Evolutionary conservation across 2,888 invertebrate species (phyloP), one percentile per base, ranked within the genome.

Genomic region (Hirudinaria manillensis): DNA sequence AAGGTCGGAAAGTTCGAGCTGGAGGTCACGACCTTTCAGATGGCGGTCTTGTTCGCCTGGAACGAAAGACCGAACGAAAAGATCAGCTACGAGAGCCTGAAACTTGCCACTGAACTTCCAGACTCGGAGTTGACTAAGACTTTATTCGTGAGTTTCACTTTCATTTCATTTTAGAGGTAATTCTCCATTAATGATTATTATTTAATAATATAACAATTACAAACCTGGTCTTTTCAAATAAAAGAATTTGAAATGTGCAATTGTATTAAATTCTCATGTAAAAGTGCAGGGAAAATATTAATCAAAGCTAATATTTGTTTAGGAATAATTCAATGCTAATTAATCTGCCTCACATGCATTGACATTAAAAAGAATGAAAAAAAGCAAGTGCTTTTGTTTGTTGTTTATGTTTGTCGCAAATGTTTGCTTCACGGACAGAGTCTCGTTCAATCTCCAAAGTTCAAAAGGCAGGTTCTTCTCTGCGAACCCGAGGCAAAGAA

Each of bases 1-100:
- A 90, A 91, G 80, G 90, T 93, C 75, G 98, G 86, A 4, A 90
- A 93, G 81, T 99, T 93, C 87, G 99, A 99, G 87, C 88, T 99
- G 81, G 99, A 99, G 85, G 97, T 99, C 7, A 99, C 98, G 21
- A 98, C 99, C 36, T 98, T 98, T 87, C 99, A 99, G 90, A 97
- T 99, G 97, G 96, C 97, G 56, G 97, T 99, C 24, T 87, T 99
- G 66, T 98, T 97, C 87, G 94, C 96, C 24, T 99, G 97, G 97
- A 99, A 99, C 88, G 95, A 97, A 85, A 89, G 77, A 79, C 94
- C 94, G 0, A 79, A 90, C 81, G 96, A 97, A 82, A 92, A 90
- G 86, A 91, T 99, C 78, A 91, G 93, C n/a, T 95, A 96, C 83
- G 99, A 99, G 87, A 96, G 96, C 87, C 88, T 99, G 77, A 89